These are phyloP conservation scores for Pyrochroa serraticornis DNA, from an alignment of 2,888 invertebrate species.

Conservation along the genomic window DNA sequence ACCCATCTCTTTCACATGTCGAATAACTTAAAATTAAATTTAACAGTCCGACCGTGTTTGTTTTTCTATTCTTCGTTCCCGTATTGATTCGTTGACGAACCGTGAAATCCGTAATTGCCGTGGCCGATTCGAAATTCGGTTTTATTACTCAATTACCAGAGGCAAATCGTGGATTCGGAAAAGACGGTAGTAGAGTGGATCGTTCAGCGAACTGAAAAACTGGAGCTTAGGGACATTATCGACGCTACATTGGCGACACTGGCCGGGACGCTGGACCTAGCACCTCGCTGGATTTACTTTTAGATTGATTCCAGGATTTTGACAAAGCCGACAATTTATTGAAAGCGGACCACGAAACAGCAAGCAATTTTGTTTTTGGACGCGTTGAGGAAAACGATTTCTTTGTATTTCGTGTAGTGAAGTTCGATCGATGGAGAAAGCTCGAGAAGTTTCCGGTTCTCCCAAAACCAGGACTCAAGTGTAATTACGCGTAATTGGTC, in stretches of 20 bases:
- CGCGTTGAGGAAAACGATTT: too few relatives aligned
- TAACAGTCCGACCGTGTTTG: conserved; percentile 15
- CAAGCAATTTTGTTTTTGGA: too few relatives aligned
- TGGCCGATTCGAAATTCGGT: conserved; percentile 21
- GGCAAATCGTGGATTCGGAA: conserved; percentile 19
- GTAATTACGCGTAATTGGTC: too few relatives aligned
- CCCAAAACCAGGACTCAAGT: too few relatives aligned
- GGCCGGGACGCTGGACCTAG: conserved; percentile 29
- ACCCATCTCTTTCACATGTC: conserved; percentile 27
- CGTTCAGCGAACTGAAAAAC: conserved; percentile 29
- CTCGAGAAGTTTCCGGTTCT: too few relatives aligned
- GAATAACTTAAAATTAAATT: conserved; percentile 35
- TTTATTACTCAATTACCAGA: conserved; percentile 27
- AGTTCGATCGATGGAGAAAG: too few relatives aligned
- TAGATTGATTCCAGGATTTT: conserved; percentile 19
- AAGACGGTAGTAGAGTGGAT: conserved; percentile 3
- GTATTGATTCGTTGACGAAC: conserved; percentile 25
- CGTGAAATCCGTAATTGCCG: conserved; percentile 29
- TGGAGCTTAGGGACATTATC: conserved; percentile 31
- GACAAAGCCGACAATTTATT: conserved; percentile 4
- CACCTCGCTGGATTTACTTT: conserved; percentile 30
- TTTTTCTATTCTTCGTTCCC: conserved; percentile 9
- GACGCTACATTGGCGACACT: conserved; percentile 34
- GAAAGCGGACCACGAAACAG: background rate
- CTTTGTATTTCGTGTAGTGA: too few relatives aligned